Percentiles rank a stretch among this genome's conserved stretches.
Evolutionary conservation across 2,113 vertebrate species (phyloP).

Genomic region (Sprattus sprattus): DNA sequence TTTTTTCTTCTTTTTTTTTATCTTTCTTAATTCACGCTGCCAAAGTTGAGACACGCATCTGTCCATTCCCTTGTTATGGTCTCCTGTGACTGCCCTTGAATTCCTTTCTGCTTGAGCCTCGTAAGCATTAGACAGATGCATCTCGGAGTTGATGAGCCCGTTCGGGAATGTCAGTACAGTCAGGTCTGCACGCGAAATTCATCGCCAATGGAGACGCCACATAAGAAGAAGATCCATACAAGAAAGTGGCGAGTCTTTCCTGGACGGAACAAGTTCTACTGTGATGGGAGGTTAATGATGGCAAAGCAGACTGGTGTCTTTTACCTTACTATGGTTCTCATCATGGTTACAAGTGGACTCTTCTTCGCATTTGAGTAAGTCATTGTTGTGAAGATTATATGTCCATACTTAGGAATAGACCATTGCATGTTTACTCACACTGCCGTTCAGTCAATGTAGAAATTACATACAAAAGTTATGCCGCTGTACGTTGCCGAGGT

Average conservation of each 20-base stretch:
- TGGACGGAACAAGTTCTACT: slow-evolving; percentile 96
- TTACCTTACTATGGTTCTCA: slow-evolving; percentile 94
- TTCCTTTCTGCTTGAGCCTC: not conserved
- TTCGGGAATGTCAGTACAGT: slow-evolving; percentile 97
- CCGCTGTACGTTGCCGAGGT: too few species aligned
- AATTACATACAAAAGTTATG: not conserved
- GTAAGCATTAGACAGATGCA: slow-evolving; percentile 72
- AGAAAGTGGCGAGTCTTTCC: slow-evolving; percentile 97
- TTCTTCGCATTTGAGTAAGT: slow-evolving; percentile 99
- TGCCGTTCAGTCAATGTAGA: not conserved
- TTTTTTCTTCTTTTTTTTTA: not conserved
- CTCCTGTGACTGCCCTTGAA: slow-evolving; percentile 3
- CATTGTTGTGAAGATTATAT: not conserved
- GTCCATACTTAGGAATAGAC: not conserved
- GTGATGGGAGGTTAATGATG: slow-evolving; percentile 98
- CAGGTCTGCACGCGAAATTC: slow-evolving; percentile 95
- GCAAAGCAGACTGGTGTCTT: slow-evolving; percentile 97
- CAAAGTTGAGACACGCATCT: not conserved
- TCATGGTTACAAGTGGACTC: slow-evolving; percentile 95
- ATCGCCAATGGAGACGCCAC: slow-evolving; percentile 95
- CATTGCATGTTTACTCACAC: not conserved
- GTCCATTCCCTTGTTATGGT: not conserved
- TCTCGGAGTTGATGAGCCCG: slow-evolving; percentile 91
- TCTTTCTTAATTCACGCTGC: not conserved
- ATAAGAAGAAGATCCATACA: slow-evolving; percentile 84